Evolutionary conservation across 2,113 vertebrate species (phyloP), one percentile per base, ranked within the genome.

Genomic region (Heloderma charlesbogerti): DNA sequence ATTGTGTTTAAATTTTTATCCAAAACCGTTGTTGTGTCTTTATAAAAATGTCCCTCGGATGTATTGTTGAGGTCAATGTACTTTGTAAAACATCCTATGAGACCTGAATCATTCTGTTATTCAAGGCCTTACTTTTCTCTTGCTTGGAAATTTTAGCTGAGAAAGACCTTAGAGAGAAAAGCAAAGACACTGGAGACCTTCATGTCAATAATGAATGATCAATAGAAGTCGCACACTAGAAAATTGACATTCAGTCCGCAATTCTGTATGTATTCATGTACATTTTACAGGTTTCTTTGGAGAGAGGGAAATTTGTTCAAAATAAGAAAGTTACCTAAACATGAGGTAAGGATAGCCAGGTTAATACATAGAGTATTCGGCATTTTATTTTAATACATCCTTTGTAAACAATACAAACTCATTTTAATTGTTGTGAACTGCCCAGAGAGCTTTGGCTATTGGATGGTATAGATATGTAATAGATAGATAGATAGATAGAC

Each of bases 171-270:
- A 96, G 96, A 96, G 95, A 96, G 94, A 96, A 97, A 97, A 96
- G 95, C 95, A 96, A 94, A 97, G 96, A 95, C 95, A 37, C 97
- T 93, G 69, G 97, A 97, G 97, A 97, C 97, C 97, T 97, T 97
- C 97, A 92, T 96, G 97, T 97, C 98, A 98, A 97, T 98, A 97
- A 97, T 94, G 97, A 97, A 96, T 97, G 96, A 97, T 98, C 97
- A 97, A 98, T 97, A 97, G 96, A 96, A 97, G 97, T 97, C 96
- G 97, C 96, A 97, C 94, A 85, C 95, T 94, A 83, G 89, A 97
- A 97, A 97, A 97, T 94, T 98, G 97, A 98, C 97, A 97, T 97
- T 97, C 97, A 94, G 95, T 98, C 97, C 97, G 97, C 97, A 95
- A 94, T 94, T 96, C 94, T 95, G 88, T 95, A 95, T 96, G 77